Evolutionary conservation across 2,888 invertebrate species (phyloP), one percentile per base, ranked within the genome.

Genomic region (Brachynemurus nebulosus): DNA sequence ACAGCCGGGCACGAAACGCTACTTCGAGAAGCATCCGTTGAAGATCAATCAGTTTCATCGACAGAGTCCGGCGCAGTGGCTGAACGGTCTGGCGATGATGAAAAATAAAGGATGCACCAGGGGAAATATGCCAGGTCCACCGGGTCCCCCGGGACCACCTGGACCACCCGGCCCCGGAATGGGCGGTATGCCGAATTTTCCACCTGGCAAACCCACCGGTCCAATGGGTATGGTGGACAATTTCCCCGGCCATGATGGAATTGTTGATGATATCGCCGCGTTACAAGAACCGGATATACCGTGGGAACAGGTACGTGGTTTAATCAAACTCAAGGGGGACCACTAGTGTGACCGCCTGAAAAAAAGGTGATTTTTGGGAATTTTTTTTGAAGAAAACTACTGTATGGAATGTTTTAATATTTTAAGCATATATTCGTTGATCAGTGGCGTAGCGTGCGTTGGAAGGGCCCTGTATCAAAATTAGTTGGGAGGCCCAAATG

Each of bases 1-100:
- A 20, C 92, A 95, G 63, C 92, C 93, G 2, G 84, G 84, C 52
- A 96, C 95, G 40, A 93, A 92, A 67, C 88, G 89, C 60, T 91
- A 90, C 68, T 70, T 96, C 43, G 93, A 95, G 78, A 92, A 91
- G 72, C 85, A 90, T 65, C 91, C 91, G 3, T 72, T 88, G 55
- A 92, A 92, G 71, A 78, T 84, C 62, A 83, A 84, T 44, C 90
- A 89, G 59, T 82, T 89, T 62, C 82, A 80, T 62, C 76, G 86
- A 56, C 88, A 86, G 59, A 86, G 82, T 58, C 80, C 82, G 40
- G 79, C 81, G 18, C 84, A 84, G 58, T 85, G 85, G 83, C 66
- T 84, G 30, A 84, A 81, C 59, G 83, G 78, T 58, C 69, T 85
- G 40, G 78, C 80, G 37, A 80, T 81, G 72, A 78, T 81, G 55